Base-by-base conservation (phyloP, 2,113 vertebrate species). In the Aythya baeri region DNA sequence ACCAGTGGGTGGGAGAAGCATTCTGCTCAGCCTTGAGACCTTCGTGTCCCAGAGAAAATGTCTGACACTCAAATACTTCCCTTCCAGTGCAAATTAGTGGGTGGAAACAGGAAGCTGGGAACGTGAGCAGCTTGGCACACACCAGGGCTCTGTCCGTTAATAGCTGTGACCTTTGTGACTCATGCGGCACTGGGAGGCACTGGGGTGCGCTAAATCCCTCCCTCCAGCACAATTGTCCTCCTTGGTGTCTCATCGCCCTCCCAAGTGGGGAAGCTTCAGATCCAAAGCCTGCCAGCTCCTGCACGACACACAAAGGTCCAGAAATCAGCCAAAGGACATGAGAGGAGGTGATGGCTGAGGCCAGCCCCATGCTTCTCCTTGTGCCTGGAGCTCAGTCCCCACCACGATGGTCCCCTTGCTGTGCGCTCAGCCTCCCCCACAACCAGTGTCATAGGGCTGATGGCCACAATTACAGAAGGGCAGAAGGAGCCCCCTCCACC, bases 131-230 rank as follows among this genome's bases (percentile, higher is more conserved):
- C 52, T 96, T 86, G 55, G 62, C 55, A 88, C 63, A 59, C 46
- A 41, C 27, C 68, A n/a, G 44, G 77, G 57, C 61, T 86, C 76
- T 86, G 76, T 77, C 85, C 88, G 43, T 75, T 86, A 88, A 68
- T 46, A 92, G 92, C 46, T 55, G 43, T 88, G 93, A 92, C 86
- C 90, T 91, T 90, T 86, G 88, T 82, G 90, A 92, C 80, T 94
- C 72, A 88, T 20, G 31, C 34, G 82, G 75, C 1, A 1, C 68
- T 77, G 36, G 62, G 63, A 89, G n/a, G 54, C 65, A 50, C 32
- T 46, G 61, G 61, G 52, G 29, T 82, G 23, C 2, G 5, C 61
- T 88, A 86, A 93, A 75, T 68, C 72, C 58, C 26, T 72, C 36
- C 72, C 63, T 89, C 59, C 31, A 38, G 46, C 22, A 63, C 32